A percentile compares a stretch with the other conserved stretches of the same genome.
These are phyloP conservation scores for Oryctolagus cuniculus DNA, from an alignment of 2,113 vertebrate genomes.

Conservation along the genomic window DNA sequence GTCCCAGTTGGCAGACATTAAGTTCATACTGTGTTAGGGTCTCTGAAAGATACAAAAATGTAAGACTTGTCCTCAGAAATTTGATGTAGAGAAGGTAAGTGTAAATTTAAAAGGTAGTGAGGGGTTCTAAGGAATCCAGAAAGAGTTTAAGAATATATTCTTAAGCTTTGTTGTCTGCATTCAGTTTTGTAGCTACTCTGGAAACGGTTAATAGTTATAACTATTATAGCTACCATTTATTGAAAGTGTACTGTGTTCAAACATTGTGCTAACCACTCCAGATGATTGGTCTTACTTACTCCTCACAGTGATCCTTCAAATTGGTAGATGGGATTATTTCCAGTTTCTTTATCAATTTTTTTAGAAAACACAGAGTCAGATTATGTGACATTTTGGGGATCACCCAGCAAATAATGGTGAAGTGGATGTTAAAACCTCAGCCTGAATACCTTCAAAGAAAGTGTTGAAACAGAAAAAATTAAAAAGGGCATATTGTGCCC, in stretches of 20 bases:
- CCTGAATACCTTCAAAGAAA: slow-evolving; percentile 33
- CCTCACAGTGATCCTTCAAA: slow-evolving; percentile 32
- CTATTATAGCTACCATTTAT: slow-evolving; percentile 12
- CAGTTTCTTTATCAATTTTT: slow-evolving; percentile 33
- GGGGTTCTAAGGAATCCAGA: not conserved
- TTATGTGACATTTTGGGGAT: slow-evolving; percentile 45
- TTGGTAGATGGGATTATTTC: slow-evolving; percentile 37
- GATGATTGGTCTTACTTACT: slow-evolving; percentile 45
- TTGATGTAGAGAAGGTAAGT: slow-evolving; percentile 34
- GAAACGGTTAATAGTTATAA: slow-evolving; percentile 42
- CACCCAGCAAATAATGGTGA: slow-evolving; percentile 24
- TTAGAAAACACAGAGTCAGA: not conserved
- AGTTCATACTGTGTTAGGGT: slow-evolving; percentile 32
- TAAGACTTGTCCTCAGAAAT: slow-evolving; percentile 31
- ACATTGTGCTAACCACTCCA: not conserved
- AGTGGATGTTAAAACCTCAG: slow-evolving; percentile 39
- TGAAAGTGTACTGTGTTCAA: not conserved
- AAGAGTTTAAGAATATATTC: slow-evolving; percentile 16
- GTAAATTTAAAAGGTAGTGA: slow-evolving; percentile 22
- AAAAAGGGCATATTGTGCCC: not conserved
- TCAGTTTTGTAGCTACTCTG: slow-evolving; percentile 6
- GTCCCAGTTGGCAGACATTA: not conserved
- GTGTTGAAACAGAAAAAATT: slow-evolving; percentile 28
- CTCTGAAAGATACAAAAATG: slow-evolving; percentile 52
- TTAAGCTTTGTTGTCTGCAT: not conserved